Conservation (phyloP, 1,140 invertebrate genomes). For the Cydia amplana region DNA sequence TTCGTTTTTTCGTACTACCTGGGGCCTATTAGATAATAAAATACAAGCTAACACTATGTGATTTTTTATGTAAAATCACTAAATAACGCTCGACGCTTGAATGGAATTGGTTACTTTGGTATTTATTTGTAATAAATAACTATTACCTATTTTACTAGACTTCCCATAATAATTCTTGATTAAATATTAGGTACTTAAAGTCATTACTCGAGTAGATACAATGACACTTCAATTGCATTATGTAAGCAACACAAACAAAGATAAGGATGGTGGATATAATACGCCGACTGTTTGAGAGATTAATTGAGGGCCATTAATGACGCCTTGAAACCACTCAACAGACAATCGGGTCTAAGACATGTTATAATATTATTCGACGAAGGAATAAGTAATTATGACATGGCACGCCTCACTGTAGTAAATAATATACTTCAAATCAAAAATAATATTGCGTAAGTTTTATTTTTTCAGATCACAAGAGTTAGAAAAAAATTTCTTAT, state of each 20-base stretch:
- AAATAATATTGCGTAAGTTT: neutral
- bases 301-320: neutral
- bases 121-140: no score
- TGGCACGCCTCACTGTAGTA: no score
- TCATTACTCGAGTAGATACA: neutral
- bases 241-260: neutral
- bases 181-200: neutral
- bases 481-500: conserved; percentile 87
- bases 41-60: no score
- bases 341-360: neutral
- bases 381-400: neutral
- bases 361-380: neutral
- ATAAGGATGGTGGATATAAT: neutral
- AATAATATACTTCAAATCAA: no score
- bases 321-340: neutral
- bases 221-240: neutral
- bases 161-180: neutral
- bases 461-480: conserved; percentile 82
- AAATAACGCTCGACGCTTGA: no score
- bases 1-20: conserved; percentile 42
- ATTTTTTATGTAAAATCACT: no score
- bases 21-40: no score
- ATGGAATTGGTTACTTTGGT: no score
- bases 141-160: no score
- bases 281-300: neutral